phyloP scores from a whole-genome alignment of 2,113 vertebrate genomes.

The Spea multiplicata region DNA sequence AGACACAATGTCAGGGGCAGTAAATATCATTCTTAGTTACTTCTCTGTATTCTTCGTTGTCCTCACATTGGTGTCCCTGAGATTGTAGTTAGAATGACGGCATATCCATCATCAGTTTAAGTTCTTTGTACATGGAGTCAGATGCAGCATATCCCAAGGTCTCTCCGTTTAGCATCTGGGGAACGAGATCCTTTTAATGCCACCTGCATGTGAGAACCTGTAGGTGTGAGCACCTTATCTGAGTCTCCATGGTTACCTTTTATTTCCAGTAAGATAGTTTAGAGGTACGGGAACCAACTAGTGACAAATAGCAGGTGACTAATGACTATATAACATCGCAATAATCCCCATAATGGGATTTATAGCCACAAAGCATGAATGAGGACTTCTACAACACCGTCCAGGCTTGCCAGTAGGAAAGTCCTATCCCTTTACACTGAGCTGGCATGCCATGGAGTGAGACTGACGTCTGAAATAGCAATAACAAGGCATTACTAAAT shows the following conservation, averaged over 20 bases:
- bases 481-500: too few relatives aligned
- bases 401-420: too few relatives aligned
- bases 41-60: background rate
- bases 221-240: constrained; percentile 30
- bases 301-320: constrained; percentile 3
- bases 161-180: background rate
- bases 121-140: background rate
- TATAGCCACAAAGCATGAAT: too few relatives aligned
- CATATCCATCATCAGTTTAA: background rate
- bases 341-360: background rate
- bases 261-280: constrained; percentile 18
- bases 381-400: too few relatives aligned
- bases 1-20: constrained; percentile 5
- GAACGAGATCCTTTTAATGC: background rate
- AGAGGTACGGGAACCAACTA: constrained; percentile 3
- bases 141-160: background rate
- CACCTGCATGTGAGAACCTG: background rate
- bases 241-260: constrained; percentile 33
- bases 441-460: too few relatives aligned
- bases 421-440: too few relatives aligned
- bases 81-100: background rate
- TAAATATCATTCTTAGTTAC: background rate
- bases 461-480: too few relatives aligned
- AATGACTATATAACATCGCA: too few relatives aligned
- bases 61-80: background rate